phyloP scores from a whole-genome alignment of 2,888 invertebrate species.

The Ernsta delagoae region DNA sequence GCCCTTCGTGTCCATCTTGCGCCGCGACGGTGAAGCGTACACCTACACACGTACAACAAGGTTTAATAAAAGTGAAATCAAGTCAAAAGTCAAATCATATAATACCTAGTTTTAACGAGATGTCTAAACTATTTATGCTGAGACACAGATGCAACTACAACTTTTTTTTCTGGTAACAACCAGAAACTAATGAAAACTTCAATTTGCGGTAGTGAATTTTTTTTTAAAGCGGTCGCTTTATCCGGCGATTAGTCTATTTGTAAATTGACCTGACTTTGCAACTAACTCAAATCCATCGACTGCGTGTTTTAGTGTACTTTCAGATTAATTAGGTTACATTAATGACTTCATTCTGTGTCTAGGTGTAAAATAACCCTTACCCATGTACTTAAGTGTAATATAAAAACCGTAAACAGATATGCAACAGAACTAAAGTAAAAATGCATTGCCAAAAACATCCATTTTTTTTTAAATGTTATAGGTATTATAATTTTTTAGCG shows the following conservation, averaged over 20 bases:
- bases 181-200: too few relatives aligned
- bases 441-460: neutral
- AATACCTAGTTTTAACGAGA: neutral
- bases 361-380: too few relatives aligned
- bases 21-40: constrained; percentile 98
- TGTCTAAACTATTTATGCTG: neutral
- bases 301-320: neutral
- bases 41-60: constrained; percentile 79
- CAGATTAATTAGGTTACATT: neutral
- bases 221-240: neutral
- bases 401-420: too few relatives aligned
- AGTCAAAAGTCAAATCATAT: too few relatives aligned
- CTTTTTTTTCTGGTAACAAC: too few relatives aligned
- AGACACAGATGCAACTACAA: too few relatives aligned
- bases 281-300: neutral
- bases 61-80: neutral
- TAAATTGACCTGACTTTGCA: neutral
- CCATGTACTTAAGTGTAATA: too few relatives aligned
- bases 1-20: constrained; percentile 99
- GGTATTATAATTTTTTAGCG: too few relatives aligned
- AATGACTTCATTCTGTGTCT: too few relatives aligned
- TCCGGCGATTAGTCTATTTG: neutral
- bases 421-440: too few relatives aligned
- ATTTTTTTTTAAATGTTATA: too few relatives aligned
- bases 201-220: too few relatives aligned